Evolutionary conservation across 1,140 invertebrate genomes (phyloP).

Genomic region (Subanguina moxae): DNA sequence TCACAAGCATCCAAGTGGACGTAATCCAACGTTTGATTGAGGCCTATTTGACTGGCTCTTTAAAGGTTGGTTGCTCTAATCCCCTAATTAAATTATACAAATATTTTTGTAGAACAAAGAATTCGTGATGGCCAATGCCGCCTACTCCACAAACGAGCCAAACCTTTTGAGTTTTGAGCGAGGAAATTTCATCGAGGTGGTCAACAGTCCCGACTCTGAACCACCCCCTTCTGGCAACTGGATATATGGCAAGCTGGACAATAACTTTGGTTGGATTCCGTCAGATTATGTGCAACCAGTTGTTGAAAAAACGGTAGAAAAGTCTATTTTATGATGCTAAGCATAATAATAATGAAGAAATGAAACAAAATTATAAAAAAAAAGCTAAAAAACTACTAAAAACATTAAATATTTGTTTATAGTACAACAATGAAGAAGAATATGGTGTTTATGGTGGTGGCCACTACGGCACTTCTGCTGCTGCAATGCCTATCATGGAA

Average conservation of each 20-base stretch:
- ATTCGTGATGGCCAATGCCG: slow-evolving; percentile 28
- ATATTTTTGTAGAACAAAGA: slow-evolving; percentile 26
- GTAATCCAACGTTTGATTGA: slow-evolving; percentile 28
- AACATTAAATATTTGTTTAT: too few species aligned
- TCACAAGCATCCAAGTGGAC: slow-evolving; percentile 27
- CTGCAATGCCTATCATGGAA: too few species aligned
- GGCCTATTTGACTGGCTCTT: slow-evolving; percentile 18
- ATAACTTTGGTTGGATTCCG: slow-evolving; percentile 33
- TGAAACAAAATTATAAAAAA: not conserved
- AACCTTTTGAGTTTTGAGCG: slow-evolving; percentile 35
- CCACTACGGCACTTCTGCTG: not conserved
- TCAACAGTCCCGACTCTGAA: slow-evolving; percentile 22
- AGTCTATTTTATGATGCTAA: not conserved
- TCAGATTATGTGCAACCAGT: slow-evolving; percentile 36
- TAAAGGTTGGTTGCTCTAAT: too few species aligned
- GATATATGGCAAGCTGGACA: slow-evolving; percentile 38
- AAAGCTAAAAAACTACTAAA: not conserved
- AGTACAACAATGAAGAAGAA: not conserved
- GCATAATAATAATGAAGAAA: not conserved
- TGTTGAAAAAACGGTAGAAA: slow-evolving; percentile 4
- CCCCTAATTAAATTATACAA: too few species aligned
- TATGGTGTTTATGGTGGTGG: not conserved
- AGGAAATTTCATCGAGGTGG: slow-evolving; percentile 30
- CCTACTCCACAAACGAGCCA: slow-evolving; percentile 27
- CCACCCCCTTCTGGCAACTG: slow-evolving; percentile 29